A percentile compares a stretch with the other conserved stretches of the same genome.
Conservation (phyloP, 1,140 invertebrate genomes). For the Drosophila leontia region DNA sequence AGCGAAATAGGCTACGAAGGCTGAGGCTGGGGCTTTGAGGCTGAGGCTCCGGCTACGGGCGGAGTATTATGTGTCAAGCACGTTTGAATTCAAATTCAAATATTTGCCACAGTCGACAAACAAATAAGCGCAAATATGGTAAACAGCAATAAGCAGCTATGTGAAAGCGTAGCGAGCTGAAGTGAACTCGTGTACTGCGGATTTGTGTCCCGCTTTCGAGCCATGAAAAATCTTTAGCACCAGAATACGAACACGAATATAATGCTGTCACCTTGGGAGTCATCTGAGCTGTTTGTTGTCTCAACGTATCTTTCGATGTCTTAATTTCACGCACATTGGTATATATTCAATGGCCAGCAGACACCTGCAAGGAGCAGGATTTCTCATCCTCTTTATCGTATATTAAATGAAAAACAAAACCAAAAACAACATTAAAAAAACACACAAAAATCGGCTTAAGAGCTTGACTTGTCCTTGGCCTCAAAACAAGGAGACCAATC, state of each 20-base stretch:
- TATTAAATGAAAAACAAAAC: slow-evolving; percentile 11
- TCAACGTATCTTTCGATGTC: slow-evolving; percentile 15
- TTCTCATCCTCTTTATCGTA: not conserved
- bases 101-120: slow-evolving; percentile 78
- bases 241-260: slow-evolving; percentile 9
- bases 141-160: slow-evolving; percentile 75
- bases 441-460: slow-evolving; percentile 50
- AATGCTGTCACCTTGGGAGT: slow-evolving; percentile 51
- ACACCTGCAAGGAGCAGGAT: not conserved
- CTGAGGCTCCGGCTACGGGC: slow-evolving; percentile 49
- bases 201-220: slow-evolving; percentile 22
- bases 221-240: slow-evolving; percentile 33
- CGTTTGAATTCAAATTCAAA: slow-evolving; percentile 83
- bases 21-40: slow-evolving; percentile 16
- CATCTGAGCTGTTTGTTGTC: slow-evolving; percentile 49
- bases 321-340: slow-evolving; percentile 44
- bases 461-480: slow-evolving; percentile 30
- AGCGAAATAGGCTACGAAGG: slow-evolving; percentile 72
- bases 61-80: slow-evolving; percentile 80
- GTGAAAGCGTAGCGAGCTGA: slow-evolving; percentile 11
- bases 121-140: slow-evolving; percentile 81
- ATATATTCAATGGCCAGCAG: slow-evolving; percentile 24
- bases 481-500: slow-evolving; percentile 20
- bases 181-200: slow-evolving; percentile 27
- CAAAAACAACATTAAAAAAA: not conserved